Percentiles rank a stretch among this genome's conserved stretches.
phyloP scores from a whole-genome alignment of 2,888 invertebrate genomes.

The Plebejus anna region DNA sequence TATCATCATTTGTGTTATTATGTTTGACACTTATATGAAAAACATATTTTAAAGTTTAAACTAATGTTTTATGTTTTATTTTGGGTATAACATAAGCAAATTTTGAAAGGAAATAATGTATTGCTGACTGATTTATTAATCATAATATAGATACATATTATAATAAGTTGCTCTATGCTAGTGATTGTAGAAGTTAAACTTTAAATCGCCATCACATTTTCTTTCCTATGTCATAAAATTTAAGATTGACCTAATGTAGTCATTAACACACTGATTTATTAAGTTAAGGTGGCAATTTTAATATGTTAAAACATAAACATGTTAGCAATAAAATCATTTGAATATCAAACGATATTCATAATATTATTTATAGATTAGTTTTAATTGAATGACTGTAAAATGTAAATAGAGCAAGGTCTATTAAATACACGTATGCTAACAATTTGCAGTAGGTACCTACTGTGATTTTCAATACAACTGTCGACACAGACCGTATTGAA shows the following conservation, averaged over 20 bases:
- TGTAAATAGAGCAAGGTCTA: not conserved
- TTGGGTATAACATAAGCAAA: not conserved
- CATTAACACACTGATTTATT: not conserved
- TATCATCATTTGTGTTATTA: not conserved
- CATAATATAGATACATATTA: not conserved
- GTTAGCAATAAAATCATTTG: constrained; percentile 10
- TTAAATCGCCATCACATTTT: not conserved
- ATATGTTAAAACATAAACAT: constrained; percentile 14
- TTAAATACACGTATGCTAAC: not conserved
- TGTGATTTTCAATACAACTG: not conserved
- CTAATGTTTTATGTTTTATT: not conserved
- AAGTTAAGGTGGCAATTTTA: not conserved
- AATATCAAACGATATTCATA: constrained; percentile 6
- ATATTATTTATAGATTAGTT: constrained; percentile 7
- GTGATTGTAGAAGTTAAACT: not conserved
- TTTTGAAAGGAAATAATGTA: not conserved
- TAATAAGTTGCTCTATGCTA: not conserved
- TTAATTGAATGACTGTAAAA: constrained; percentile 10
- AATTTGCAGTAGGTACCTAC: not conserved
- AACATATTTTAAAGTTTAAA: not conserved
- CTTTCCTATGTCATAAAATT: not conserved
- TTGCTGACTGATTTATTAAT: not conserved
- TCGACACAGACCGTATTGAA: not conserved
- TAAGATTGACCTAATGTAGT: not conserved
- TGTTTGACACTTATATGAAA: not conserved